Percentiles rank a stretch among this genome's conserved stretches.
Evolutionary conservation across 1,140 invertebrate genomes (phyloP).

Genomic region (Epicauta chinensis): DNA sequence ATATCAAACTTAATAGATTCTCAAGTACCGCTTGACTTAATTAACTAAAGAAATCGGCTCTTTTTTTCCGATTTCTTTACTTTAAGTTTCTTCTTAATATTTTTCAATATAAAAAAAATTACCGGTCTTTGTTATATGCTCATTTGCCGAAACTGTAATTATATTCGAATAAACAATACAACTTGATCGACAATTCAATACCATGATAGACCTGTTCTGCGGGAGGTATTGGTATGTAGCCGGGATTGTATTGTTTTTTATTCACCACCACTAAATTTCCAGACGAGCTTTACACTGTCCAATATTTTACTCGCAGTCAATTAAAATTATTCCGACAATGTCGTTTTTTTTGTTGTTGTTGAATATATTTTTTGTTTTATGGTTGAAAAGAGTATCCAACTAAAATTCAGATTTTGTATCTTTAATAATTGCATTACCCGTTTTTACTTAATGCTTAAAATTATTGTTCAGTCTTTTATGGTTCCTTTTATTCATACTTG

Average conservation of each 20-base stretch:
- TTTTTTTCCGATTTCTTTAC: too few relatives aligned
- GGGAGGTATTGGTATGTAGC: constrained; percentile 28
- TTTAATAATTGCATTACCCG: too few relatives aligned
- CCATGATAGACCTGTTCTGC: constrained; percentile 25
- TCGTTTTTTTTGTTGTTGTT: not conserved
- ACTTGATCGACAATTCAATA: constrained; percentile 30
- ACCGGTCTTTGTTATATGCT: constrained; percentile 21
- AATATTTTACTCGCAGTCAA: constrained; percentile 26
- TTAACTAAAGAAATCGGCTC: too few relatives aligned
- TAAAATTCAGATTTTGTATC: too few relatives aligned
- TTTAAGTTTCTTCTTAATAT: too few relatives aligned
- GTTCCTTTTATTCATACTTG: too few relatives aligned
- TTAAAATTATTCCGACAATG: constrained; percentile 24
- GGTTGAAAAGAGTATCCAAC: too few relatives aligned
- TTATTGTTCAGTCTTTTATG: too few relatives aligned
- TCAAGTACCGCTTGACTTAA: too few relatives aligned
- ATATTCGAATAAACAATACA: constrained; percentile 31
- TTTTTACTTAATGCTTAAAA: too few relatives aligned
- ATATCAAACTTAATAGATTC: too few relatives aligned
- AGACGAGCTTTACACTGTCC: constrained; percentile 20
- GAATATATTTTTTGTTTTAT: too few relatives aligned
- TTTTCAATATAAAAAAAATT: not conserved
- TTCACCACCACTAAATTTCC: constrained; percentile 26
- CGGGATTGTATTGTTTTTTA: constrained; percentile 25
- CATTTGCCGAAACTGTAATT: constrained; percentile 30